A percentile compares a stretch with the other conserved stretches of the same genome.
Conservation (phyloP, 2,888 invertebrate species). For the Sarcophaga subvicina region DNA sequence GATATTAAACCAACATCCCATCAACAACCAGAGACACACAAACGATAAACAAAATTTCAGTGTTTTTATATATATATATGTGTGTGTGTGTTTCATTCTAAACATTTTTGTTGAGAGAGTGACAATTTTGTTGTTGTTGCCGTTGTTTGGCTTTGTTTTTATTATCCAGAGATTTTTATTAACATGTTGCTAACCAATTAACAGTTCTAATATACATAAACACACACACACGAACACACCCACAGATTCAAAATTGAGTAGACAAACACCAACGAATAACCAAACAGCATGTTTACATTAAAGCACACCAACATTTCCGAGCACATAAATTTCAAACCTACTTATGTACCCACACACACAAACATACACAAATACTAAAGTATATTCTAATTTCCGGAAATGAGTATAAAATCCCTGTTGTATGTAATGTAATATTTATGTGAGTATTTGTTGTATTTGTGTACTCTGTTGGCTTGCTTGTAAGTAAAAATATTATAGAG, state of each 20-base stretch:
- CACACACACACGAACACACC: conserved; percentile 1
- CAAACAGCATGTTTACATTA: conserved; percentile 47
- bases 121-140: conserved; percentile 29
- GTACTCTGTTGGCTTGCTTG: no score
- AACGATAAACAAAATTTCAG: conserved; percentile 17
- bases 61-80: conserved; percentile 12
- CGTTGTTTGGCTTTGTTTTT: conserved; percentile 29
- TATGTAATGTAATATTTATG: neutral
- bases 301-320: neutral
- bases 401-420: conserved; percentile 32
- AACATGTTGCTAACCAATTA: conserved; percentile 69
- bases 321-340: neutral
- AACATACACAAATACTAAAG: neutral
- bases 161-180: conserved; percentile 60
- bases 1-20: no score
- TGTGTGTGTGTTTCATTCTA: neutral
- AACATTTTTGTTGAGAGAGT: conserved; percentile 2
- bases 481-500: no score
- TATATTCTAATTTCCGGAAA: conserved; percentile 53
- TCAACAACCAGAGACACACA: neutral
- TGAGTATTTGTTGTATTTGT: no score
- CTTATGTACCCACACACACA: neutral
- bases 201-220: conserved; percentile 43
- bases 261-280: conserved; percentile 14
- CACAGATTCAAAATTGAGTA: neutral